phyloP scores from a whole-genome alignment of 2,113 vertebrate species.

The Nematolebias whitei region DNA sequence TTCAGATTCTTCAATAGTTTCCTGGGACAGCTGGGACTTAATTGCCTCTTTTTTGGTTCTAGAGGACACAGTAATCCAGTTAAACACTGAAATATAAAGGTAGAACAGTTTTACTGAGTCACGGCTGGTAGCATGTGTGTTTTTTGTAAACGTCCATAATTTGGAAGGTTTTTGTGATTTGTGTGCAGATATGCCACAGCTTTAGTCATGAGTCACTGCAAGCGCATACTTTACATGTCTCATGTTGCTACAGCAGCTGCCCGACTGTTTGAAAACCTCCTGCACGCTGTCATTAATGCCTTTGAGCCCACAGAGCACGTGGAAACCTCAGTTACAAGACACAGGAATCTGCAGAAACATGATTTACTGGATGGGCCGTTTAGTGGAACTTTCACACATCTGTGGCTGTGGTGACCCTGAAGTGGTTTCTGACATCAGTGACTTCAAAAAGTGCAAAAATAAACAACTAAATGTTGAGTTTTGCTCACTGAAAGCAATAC shows the following conservation, averaged over 20 bases:
- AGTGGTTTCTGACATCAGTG: conserved; percentile 29
- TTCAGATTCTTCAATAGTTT: too few species aligned
- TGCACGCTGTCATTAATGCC: conserved; percentile 13
- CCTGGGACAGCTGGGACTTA: too few species aligned
- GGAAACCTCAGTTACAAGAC: conserved; percentile 37
- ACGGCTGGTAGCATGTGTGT: background rate
- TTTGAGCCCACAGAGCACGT: conserved; percentile 18
- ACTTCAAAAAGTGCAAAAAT: conserved; percentile 20
- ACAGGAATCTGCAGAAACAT: background rate
- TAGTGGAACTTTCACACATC: conserved; percentile 45
- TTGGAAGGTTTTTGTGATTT: background rate
- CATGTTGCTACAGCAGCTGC: background rate
- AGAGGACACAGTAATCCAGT: too few species aligned
- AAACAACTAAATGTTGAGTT: conserved; percentile 1
- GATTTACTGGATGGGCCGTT: conserved; percentile 37
- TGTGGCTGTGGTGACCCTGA: conserved; percentile 10
- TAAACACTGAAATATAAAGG: background rate
- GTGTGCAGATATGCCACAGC: background rate
- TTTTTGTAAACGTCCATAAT: background rate
- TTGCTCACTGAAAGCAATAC: background rate
- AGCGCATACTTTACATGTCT: background rate
- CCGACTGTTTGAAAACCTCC: background rate
- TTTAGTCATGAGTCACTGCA: background rate
- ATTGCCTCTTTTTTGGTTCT: too few species aligned
- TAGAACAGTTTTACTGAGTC: background rate